Evolutionary conservation across 2,888 invertebrate species (phyloP), one percentile per base, ranked within the genome.

Genomic region (Macroteleia sp.): DNA sequence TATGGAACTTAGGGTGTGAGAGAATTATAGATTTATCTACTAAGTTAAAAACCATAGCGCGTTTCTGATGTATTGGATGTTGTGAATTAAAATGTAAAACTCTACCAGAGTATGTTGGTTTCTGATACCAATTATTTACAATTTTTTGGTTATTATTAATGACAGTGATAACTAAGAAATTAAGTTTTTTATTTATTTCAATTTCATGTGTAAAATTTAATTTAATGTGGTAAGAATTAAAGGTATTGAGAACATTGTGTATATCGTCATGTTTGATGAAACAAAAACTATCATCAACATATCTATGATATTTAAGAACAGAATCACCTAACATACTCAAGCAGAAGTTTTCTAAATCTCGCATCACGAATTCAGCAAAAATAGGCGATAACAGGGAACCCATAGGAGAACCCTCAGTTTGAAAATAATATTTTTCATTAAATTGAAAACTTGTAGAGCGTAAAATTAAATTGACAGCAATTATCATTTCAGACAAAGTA

Each of bases 211-310:
- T 19, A 6, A 41, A 41, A 9, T 41, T 6, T 41, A 42, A 6
- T 42, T 22, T 42, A 22, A n/a, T n/a, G 14, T 42, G 1, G 12
- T 42, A 42, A 12, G n/a, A n/a, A 16, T 42, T 42, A 42, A 42
- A 42, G 2, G 20, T 22, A 9, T 22, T 22, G n/a, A 42, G 1
- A 1, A 42, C 2, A 5, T 20, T n/a, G 9, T 42, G 3, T 20
- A 16, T 22, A 8, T 42, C 2, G 5, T 42, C 12, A n/a, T 5
- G n/a, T 5, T 12, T 1, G 12, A 42, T n/a, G 3, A 42, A 20
- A 16, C 42, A 42, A 20, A 42, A 42, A 9, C n/a, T 22, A 22
- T 42, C 42, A 22, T 42, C 42, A n/a, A 42, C 42, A 9, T 42
- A 42, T 20, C 42, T 17, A n/a, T 12, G 10, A n/a, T 42, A 42